A percentile compares a stretch with the other conserved stretches of the same genome.
Conservation (phyloP, 2,113 vertebrate genomes). For the Myanophis thanlyinensis region DNA sequence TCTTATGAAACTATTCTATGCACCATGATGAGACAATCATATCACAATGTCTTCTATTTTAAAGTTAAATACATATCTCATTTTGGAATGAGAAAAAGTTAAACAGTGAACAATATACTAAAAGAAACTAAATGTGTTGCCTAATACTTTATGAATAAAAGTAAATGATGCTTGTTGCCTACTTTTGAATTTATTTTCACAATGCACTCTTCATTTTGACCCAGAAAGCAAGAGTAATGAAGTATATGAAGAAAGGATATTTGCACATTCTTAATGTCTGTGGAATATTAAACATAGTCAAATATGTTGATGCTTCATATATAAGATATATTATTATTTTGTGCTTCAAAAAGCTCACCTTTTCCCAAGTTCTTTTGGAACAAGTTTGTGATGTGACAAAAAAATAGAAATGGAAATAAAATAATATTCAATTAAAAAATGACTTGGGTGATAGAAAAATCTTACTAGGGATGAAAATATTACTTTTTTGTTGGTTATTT, state of each 20-base stretch:
- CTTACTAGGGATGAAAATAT: neutral
- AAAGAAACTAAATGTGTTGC: neutral
- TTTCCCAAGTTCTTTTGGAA: neutral
- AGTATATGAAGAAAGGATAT: neutral
- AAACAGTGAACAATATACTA: neutral
- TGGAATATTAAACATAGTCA: neutral
- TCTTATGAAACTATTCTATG: neutral
- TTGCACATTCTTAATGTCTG: neutral
- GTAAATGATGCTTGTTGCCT: neutral
- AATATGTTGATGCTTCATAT: neutral
- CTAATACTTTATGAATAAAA: neutral
- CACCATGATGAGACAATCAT: neutral
- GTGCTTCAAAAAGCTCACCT: neutral
- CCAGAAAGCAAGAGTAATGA: neutral
- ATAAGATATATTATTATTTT: neutral
- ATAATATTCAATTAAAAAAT: neutral
- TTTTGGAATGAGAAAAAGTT: neutral
- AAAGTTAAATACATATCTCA: neutral
- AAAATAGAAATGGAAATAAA: too few species aligned
- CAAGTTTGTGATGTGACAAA: neutral
- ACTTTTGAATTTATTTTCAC: neutral
- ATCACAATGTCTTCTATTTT: neutral
- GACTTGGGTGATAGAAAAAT: neutral
- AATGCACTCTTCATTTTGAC: neutral
- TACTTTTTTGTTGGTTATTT: neutral